phyloP scores from a whole-genome alignment of 2,797 vertebrate species.

The Acropternis orthonyx region DNA sequence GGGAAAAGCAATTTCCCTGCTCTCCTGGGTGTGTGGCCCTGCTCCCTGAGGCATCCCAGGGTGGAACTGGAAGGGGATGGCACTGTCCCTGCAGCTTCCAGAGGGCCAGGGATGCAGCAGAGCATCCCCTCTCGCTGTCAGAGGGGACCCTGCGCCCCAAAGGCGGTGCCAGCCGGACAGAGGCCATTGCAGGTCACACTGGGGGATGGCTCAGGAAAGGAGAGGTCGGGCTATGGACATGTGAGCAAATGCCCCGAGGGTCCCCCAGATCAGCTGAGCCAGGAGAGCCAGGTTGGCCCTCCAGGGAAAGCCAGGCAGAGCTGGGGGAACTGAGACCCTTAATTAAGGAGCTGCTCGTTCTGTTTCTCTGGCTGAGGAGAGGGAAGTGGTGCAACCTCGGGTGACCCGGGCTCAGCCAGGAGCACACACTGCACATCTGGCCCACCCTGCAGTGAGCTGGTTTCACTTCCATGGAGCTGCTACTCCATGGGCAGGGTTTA shows the following conservation, averaged over 20 bases:
- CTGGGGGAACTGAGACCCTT: not conserved
- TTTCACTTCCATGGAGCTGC: fast-evolving
- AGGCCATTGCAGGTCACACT: not conserved
- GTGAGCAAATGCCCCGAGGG: not conserved
- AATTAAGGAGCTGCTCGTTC: not conserved
- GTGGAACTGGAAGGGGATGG: not conserved
- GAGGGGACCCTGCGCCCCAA: not conserved
- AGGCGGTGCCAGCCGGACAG: not conserved
- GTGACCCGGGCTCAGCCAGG: not conserved
- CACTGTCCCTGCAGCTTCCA: not conserved
- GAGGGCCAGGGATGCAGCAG: not conserved
- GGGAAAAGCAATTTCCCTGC: not conserved
- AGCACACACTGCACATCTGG: not conserved
- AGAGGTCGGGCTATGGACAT: not conserved
- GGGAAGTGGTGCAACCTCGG: not conserved
- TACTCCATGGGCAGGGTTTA: not conserved
- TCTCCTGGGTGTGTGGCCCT: not conserved
- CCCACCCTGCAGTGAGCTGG: fast-evolving
- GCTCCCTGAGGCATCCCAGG: not conserved
- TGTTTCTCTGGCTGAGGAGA: not conserved
- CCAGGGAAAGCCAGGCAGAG: not conserved
- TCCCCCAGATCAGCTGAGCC: not conserved
- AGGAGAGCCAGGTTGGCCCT: not conserved
- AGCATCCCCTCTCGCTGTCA: not conserved
- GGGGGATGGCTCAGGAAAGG: not conserved